Percentiles rank a stretch among this genome's conserved stretches.
phyloP scores from a whole-genome alignment of 1,140 invertebrate species.

The Brachionus angularis region DNA sequence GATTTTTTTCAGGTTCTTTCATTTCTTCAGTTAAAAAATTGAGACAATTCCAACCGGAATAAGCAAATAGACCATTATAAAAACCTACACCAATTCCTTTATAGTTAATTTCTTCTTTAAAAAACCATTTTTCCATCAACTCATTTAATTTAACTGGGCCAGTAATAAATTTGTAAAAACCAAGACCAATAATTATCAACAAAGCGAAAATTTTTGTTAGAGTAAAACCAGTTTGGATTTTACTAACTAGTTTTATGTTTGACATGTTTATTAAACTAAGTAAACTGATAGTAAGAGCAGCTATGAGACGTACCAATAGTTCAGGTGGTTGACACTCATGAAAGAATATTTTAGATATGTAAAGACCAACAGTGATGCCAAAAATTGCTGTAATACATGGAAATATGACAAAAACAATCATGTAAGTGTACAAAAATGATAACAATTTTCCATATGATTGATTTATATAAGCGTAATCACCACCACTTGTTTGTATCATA shows the following conservation, averaged over 20 bases:
- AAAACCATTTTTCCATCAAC: conserved; percentile 1
- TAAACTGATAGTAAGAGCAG: not conserved
- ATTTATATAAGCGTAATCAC: conserved; percentile 44
- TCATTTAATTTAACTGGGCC: not conserved
- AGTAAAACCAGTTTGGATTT: conserved; percentile 39
- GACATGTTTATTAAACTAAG: conserved; percentile 11
- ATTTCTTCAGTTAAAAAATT: conserved; percentile 98
- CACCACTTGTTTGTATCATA: conserved; percentile 45
- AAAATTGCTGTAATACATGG: conserved; percentile 22
- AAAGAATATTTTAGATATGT: conserved; percentile 23
- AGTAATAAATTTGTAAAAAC: not conserved
- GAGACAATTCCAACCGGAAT: conserved; percentile 71
- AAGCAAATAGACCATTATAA: conserved; percentile 56
- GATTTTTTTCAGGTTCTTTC: conserved; percentile 78
- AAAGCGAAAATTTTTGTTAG: conserved; percentile 34
- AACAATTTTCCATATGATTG: conserved; percentile 33
- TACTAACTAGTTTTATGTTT: conserved; percentile 5
- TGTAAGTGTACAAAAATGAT: conserved; percentile 42
- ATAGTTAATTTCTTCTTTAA: not conserved
- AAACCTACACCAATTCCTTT: conserved; percentile 47
- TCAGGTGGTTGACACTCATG: conserved; percentile 6
- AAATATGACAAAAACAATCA: conserved; percentile 29
- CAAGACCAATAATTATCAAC: conserved; percentile 23
- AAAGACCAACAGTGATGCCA: conserved; percentile 22
- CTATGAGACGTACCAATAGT: not conserved